phyloP scores from a whole-genome alignment of 2,113 vertebrate species.

The Bombycilla garrulus region DNA sequence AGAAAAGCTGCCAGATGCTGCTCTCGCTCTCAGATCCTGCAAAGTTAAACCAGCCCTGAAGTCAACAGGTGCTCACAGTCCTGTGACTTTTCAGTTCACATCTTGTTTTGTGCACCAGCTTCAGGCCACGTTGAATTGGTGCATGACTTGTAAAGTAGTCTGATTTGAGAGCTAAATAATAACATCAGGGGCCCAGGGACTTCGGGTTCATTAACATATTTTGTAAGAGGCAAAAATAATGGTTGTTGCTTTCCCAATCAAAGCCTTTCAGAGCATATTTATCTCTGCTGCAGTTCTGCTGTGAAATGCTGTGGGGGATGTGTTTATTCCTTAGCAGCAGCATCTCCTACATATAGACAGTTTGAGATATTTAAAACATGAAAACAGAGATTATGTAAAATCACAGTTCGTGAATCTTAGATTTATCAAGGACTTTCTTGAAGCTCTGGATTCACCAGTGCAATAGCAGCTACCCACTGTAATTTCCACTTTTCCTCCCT shows the following conservation, averaged over 20 bases:
- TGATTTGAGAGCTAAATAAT: neutral
- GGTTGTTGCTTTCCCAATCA: neutral
- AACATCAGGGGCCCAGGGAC: neutral
- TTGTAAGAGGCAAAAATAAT: slow-evolving; percentile 12
- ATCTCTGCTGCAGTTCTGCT: neutral
- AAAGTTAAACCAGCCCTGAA: neutral
- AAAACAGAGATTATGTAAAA: slow-evolving; percentile 22
- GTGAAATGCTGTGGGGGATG: neutral
- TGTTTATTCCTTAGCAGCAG: slow-evolving; percentile 17
- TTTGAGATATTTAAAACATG: neutral
- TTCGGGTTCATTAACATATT: neutral
- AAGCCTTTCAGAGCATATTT: neutral
- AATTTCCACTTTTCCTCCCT: neutral
- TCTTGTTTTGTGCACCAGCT: neutral
- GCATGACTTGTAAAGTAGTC: neutral
- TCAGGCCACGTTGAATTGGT: neutral
- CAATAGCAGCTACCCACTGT: neutral
- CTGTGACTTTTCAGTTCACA: neutral
- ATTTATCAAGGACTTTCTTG: neutral
- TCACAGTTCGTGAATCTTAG: neutral
- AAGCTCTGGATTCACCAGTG: neutral
- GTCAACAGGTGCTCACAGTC: neutral
- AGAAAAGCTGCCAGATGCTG: neutral
- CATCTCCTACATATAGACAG: neutral
- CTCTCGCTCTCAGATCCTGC: neutral